A percentile compares a stretch with the other conserved stretches of the same genome.
These are phyloP conservation scores for Drosophila mayri DNA, from an alignment of 1,140 invertebrate genomes.

Conservation along the genomic window DNA sequence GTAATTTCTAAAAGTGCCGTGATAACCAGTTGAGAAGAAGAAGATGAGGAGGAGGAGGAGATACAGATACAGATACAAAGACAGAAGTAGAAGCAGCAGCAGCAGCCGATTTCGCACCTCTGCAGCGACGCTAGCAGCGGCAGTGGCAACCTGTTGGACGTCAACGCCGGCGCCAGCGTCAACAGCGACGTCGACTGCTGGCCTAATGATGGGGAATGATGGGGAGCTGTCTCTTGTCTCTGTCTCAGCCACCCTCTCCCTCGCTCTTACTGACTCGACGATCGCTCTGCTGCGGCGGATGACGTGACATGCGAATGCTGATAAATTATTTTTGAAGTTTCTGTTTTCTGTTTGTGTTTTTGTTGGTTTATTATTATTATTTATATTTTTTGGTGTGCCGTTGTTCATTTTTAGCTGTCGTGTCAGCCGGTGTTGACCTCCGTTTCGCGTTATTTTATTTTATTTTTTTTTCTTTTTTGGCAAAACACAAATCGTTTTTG, in stretches of 20 bases:
- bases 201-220: conserved; percentile 39
- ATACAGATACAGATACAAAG: neutral
- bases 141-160: conserved; percentile 72
- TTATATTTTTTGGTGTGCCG: conserved; percentile 24
- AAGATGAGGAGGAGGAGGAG: conserved; percentile 12
- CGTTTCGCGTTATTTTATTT: conserved; percentile 31
- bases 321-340: conserved; percentile 73
- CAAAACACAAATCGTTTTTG: conserved; percentile 57
- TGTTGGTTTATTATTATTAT: conserved; percentile 30
- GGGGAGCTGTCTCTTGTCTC: conserved; percentile 28
- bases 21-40: conserved; percentile 73
- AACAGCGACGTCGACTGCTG: conserved; percentile 21
- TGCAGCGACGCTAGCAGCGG: conserved; percentile 41
- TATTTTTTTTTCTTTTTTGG: conserved; percentile 13
- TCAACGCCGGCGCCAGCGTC: conserved; percentile 21
- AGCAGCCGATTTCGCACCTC: conserved; percentile 60
- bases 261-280: conserved; percentile 3
- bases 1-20: conserved; percentile 78
- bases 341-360: conserved; percentile 33
- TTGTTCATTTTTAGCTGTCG: conserved; percentile 65
- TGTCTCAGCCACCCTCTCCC: conserved; percentile 1
- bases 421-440: conserved; percentile 62
- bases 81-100: conserved; percentile 16
- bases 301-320: conserved; percentile 76
- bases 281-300: conserved; percentile 37